These are phyloP conservation scores for Hydrolagus affinis DNA, from an alignment of 2,113 vertebrate genomes.

Conservation along the genomic window DNA sequence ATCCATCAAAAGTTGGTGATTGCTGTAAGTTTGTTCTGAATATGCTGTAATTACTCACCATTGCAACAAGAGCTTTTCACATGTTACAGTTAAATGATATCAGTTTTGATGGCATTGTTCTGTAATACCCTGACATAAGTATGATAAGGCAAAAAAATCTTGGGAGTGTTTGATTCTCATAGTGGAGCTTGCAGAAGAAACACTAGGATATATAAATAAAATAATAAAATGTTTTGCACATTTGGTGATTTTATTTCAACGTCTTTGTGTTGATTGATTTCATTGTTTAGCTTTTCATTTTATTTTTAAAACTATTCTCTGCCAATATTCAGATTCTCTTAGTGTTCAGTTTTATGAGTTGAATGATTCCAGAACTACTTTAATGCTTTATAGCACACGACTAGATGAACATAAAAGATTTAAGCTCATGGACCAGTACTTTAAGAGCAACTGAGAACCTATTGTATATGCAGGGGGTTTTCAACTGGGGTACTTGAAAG, in stretches of 20 bases:
- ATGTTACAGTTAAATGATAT: constrained; percentile 6
- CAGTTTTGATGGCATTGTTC: constrained; percentile 15
- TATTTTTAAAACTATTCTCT: not conserved
- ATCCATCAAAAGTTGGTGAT: constrained; percentile 85
- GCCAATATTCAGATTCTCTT: not conserved
- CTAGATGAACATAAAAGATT: no score
- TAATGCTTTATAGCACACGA: not conserved
- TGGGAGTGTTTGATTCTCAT: not conserved
- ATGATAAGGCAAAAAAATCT: not conserved
- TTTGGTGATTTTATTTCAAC: constrained; percentile 15
- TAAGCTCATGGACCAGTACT: no score
- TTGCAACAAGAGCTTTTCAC: not conserved
- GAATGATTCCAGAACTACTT: not conserved
- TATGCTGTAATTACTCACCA: constrained; percentile 61
- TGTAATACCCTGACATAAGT: not conserved
- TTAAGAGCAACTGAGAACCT: no score
- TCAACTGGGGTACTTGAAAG: no score
- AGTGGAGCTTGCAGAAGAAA: not conserved
- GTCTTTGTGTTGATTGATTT: not conserved
- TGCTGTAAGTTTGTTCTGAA: constrained; percentile 86
- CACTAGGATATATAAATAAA: constrained; percentile 14
- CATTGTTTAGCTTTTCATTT: not conserved
- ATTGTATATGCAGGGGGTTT: no score
- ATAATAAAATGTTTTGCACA: constrained; percentile 23
- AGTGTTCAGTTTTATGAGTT: not conserved